A percentile compares a stretch with the other conserved stretches of the same genome.
These are phyloP conservation scores for Temnothorax unifasciatus DNA, from an alignment of 2,888 invertebrate genomes.

Conservation along the genomic window DNA sequence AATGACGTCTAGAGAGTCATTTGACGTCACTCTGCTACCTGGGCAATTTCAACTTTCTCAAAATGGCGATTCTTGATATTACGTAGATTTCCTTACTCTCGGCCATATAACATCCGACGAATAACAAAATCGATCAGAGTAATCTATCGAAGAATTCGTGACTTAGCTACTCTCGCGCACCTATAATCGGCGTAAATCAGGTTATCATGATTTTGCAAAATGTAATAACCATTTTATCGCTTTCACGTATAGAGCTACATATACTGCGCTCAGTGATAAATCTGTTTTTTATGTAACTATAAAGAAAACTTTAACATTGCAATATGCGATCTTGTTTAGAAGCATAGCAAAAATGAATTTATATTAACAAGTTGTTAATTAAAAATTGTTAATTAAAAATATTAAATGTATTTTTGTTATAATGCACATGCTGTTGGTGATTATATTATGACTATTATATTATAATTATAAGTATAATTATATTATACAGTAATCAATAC, in stretches of 20 bases:
- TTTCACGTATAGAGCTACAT: not conserved
- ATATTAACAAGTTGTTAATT: too few relatives aligned
- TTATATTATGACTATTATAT: too few relatives aligned
- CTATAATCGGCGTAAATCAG: slow-evolving; percentile 14
- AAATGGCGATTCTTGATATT: slow-evolving; percentile 22
- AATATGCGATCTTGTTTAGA: too few relatives aligned
- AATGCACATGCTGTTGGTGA: too few relatives aligned
- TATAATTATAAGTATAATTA: too few relatives aligned
- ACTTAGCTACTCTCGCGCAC: slow-evolving; percentile 1
- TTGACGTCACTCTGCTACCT: too few relatives aligned
- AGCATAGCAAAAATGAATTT: too few relatives aligned
- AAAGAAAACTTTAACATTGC: too few relatives aligned
- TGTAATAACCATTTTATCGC: not conserved
- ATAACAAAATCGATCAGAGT: slow-evolving; percentile 37
- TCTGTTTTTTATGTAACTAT: not conserved
- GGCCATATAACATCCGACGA: slow-evolving; percentile 10
- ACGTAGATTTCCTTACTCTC: slow-evolving; percentile 11
- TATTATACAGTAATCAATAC: too few relatives aligned
- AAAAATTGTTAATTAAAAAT: too few relatives aligned
- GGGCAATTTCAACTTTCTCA: slow-evolving; percentile 38
- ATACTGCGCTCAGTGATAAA: slow-evolving; percentile 4
- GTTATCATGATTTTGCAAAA: slow-evolving; percentile 18
- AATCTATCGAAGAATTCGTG: slow-evolving; percentile 20
- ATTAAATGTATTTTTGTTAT: too few relatives aligned
- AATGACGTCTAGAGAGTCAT: too few relatives aligned